Evolutionary conservation across 2,888 invertebrate species (phyloP), one percentile per base, ranked within the genome.

Genomic region (Hypena proboscidalis): DNA sequence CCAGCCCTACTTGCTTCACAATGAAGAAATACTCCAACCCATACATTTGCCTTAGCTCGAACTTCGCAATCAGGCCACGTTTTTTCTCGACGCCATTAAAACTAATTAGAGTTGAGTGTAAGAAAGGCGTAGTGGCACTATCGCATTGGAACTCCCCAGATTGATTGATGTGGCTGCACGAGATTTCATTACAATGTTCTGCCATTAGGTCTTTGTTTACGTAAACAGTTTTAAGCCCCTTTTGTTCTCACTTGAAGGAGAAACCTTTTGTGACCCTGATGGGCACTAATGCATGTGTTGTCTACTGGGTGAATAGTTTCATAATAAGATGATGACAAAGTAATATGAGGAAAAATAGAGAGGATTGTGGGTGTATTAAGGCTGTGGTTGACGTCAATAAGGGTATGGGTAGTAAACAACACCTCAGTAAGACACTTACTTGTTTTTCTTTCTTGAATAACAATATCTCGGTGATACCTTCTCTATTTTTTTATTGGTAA

Each of bases 141-240:
- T 51, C 58, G 48, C 54, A 61, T 61, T 67, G 67, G 55, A 17
- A 63, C 57, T 55, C 50, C 43, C 59, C 67, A 51, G 58, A 71
- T 73, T 77, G 77, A 81, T 77, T 58, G 73, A 79, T 76, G 71
- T 55, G 58, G 44, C 39, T 54, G 43, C 40, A 37, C 55, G 54
- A 61, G 67, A 67, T 69, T 74, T 76, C 69, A 76, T 80, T 80
- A 74, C 64, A 52, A 58, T 58, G 59, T 53, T 53, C 48, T 49
- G 47, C 60, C 63, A 72, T 74, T 73, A 71, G 58, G 53, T 53
- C 60, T 67, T 48, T 70, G 68, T 67, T 70, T 68, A 54, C 50
- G 59, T 48, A 58, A 70, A 67, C 66, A 59, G 65, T 63, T 61
- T 64, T 57, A 61, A 55, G 53, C 56, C 57, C 36, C 42, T 59